Conservation (phyloP, 2,797 vertebrate species). For the Balearica regulorum region DNA sequence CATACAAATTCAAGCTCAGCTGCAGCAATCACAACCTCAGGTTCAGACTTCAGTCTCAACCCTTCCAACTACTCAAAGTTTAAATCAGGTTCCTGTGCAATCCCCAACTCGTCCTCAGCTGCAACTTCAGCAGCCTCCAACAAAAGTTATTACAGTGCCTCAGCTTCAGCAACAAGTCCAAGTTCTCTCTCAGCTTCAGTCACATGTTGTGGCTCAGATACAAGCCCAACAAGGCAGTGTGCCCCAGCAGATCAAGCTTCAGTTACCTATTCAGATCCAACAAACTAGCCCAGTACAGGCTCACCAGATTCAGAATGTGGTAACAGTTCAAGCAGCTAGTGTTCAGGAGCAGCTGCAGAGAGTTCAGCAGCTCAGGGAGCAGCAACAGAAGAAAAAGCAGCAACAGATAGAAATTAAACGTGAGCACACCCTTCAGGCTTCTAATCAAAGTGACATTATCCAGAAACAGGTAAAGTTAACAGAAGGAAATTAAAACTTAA, state of each 20-base stretch:
- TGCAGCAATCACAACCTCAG: slow-evolving; percentile 69
- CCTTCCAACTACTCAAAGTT: slow-evolving; percentile 63
- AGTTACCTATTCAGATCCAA: slow-evolving; percentile 89
- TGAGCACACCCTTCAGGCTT: slow-evolving; percentile 86
- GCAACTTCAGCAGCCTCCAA: slow-evolving; percentile 80
- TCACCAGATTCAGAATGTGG: slow-evolving; percentile 89
- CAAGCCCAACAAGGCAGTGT: slow-evolving; percentile 84
- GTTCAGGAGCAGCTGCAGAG: slow-evolving; percentile 93
- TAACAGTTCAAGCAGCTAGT: slow-evolving; percentile 91
- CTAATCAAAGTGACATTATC: slow-evolving; percentile 93
- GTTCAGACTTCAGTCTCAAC: slow-evolving; percentile 69
- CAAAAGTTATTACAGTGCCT: slow-evolving; percentile 81
- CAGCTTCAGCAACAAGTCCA: slow-evolving; percentile 88
- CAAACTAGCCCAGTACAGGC: slow-evolving; percentile 81
- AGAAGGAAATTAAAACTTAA: slow-evolving; percentile 55
- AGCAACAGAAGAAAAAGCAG: slow-evolving; percentile 93
- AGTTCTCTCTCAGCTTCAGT: slow-evolving; percentile 84
- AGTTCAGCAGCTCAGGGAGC: slow-evolving; percentile 94
- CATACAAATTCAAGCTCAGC: slow-evolving; percentile 78
- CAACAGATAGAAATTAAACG: slow-evolving; percentile 88
- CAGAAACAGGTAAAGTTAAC: slow-evolving; percentile 89
- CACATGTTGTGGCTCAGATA: slow-evolving; percentile 84
- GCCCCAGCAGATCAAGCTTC: slow-evolving; percentile 88
- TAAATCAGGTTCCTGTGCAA: slow-evolving; percentile 76
- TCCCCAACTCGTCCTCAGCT: slow-evolving; percentile 79